phyloP scores from a whole-genome alignment of 2,888 invertebrate genomes.

The Cantharis nigra region DNA sequence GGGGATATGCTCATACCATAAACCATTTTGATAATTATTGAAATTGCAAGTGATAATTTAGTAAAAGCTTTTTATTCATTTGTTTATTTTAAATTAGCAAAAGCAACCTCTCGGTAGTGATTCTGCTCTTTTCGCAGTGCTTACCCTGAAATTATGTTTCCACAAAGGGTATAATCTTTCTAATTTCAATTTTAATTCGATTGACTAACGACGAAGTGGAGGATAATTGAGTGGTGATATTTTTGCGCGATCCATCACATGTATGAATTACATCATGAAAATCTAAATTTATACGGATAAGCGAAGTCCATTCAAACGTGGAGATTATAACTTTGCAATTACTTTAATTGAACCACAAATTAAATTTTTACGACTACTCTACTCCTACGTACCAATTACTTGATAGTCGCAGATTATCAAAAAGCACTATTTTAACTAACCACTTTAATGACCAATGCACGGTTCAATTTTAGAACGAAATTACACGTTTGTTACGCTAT shows the following conservation, averaged over 20 bases:
- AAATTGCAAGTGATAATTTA: neutral
- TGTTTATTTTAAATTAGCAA: neutral
- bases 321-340: neutral
- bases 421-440: neutral
- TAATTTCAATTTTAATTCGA: neutral
- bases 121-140: neutral
- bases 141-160: neutral
- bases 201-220: neutral
- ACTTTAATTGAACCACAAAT: neutral
- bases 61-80: neutral
- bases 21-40: neutral
- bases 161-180: neutral
- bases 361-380: neutral
- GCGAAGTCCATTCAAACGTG: neutral
- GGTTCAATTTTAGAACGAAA: neutral
- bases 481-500: neutral
- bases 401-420: neutral
- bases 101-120: neutral
- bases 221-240: neutral
- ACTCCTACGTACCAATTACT: neutral
- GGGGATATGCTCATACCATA: neutral
- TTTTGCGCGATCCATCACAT: neutral
- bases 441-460: neutral
- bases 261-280: neutral
- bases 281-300: neutral